A percentile compares a stretch with the other conserved stretches of the same genome.
Conservation (phyloP, 2,797 vertebrate genomes). For the Onychomys leucogaster region DNA sequence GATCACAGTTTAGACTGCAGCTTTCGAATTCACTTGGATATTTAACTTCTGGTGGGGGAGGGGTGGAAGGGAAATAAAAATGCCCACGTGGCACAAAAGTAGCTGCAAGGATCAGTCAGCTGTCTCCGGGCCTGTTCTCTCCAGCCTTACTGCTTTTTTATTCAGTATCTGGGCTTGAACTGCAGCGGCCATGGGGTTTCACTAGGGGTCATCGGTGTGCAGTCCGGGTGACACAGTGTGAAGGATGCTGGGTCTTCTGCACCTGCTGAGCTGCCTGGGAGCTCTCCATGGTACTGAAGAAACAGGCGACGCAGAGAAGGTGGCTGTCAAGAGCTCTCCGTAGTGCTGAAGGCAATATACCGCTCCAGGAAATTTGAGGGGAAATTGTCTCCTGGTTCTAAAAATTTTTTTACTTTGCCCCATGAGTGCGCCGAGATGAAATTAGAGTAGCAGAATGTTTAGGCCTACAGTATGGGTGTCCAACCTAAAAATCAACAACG, state of each 20-base stretch:
- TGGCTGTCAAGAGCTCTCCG: constrained; percentile 7
- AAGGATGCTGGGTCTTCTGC: background rate
- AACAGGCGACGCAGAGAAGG: rapidly evolving
- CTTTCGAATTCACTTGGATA: constrained; percentile 85
- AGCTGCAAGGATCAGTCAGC: constrained; percentile 51
- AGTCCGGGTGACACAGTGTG: background rate
- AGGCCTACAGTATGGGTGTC: background rate
- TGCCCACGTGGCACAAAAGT: constrained; percentile 74
- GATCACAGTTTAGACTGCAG: constrained; percentile 83
- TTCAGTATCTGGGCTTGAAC: background rate
- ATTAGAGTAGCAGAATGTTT: constrained; percentile 23
- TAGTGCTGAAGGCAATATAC: constrained; percentile 4
- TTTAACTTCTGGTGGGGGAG: constrained; percentile 79
- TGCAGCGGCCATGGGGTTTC: constrained; percentile 16
- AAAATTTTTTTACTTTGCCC: constrained; percentile 22
- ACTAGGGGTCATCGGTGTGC: background rate
- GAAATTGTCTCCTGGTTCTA: constrained; percentile 49
- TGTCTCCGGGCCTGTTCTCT: constrained; percentile 48
- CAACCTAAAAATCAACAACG: constrained; percentile 20
- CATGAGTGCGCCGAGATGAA: constrained; percentile 19
- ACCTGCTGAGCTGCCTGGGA: rapidly evolving
- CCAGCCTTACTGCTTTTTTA: background rate
- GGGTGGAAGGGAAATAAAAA: constrained; percentile 75
- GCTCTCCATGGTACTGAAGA: constrained; percentile 73
- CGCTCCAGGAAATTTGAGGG: constrained; percentile 23